phyloP scores from a whole-genome alignment of 2,888 invertebrate species.

The Leucoptera coffeella region DNA sequence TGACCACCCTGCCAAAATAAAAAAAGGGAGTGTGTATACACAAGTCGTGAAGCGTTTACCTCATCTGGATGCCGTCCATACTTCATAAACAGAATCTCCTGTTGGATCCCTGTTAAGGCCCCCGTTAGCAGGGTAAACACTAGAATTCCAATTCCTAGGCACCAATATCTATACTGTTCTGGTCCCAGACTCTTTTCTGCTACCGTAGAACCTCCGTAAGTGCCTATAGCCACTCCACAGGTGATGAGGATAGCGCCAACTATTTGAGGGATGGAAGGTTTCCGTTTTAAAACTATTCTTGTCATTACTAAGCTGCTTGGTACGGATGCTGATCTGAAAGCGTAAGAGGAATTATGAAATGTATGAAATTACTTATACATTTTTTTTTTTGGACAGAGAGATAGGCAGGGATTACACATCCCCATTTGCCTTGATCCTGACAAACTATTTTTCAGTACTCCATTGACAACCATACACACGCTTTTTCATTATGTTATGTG shows the following conservation, averaged over 20 bases:
- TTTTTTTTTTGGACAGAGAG: no score
- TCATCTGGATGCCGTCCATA: constrained; percentile 43
- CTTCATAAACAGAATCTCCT: constrained; percentile 28
- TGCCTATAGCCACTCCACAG: constrained; percentile 28
- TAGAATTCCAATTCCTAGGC: constrained; percentile 27
- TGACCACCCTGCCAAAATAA: no score
- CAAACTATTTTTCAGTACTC: no score
- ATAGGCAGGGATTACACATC: no score
- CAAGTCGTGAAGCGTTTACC: no score
- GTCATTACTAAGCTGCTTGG: constrained; percentile 39
- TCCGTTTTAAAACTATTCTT: constrained; percentile 23
- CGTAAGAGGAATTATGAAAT: background rate
- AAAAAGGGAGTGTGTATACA: no score
- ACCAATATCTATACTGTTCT: constrained; percentile 30
- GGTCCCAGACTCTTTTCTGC: constrained; percentile 21
- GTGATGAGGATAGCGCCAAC: constrained; percentile 32
- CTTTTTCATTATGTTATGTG: no score
- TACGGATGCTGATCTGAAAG: constrained; percentile 34
- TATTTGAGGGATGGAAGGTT: constrained; percentile 21
- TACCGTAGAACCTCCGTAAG: constrained; percentile 29
- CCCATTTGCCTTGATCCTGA: no score
- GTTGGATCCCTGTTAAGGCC: constrained; percentile 35
- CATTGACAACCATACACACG: no score
- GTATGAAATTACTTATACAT: background rate
- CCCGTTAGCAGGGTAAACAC: constrained; percentile 26